A percentile compares a stretch with the other conserved stretches of the same genome.
These are phyloP conservation scores for Phaethornis superciliosus DNA, from an alignment of 2,113 vertebrate genomes.

Conservation along the genomic window DNA sequence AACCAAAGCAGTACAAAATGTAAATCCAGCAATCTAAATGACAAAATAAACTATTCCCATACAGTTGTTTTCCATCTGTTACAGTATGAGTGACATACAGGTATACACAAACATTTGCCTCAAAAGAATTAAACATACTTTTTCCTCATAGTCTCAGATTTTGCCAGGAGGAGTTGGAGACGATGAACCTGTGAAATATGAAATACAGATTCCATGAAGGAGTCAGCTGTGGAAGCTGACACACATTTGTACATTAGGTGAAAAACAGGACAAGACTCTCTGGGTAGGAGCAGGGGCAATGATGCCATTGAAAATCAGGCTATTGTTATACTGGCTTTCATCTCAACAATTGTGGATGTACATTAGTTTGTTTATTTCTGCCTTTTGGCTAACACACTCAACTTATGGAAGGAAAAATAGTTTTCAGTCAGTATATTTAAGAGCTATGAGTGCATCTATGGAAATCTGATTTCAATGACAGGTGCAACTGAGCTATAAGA, in stretches of 20 bases:
- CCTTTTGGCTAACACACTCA: not conserved
- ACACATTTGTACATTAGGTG: not conserved
- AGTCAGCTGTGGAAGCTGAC: not conserved
- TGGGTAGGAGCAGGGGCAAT: not conserved
- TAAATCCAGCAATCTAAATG: not conserved
- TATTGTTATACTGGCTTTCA: not conserved
- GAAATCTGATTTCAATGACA: not conserved
- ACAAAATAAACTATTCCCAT: not conserved
- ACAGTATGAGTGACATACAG: not conserved
- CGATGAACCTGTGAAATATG: constrained; percentile 82
- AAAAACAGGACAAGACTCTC: not conserved
- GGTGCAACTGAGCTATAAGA: not conserved
- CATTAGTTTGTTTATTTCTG: not conserved
- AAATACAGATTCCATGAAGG: not conserved
- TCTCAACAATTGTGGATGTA: not conserved
- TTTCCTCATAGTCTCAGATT: constrained; percentile 80
- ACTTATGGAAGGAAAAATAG: not conserved
- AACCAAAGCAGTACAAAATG: not conserved
- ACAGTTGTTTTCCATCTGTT: not conserved
- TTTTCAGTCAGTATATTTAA: not conserved
- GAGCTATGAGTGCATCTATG: not conserved
- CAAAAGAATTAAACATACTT: constrained; percentile 76
- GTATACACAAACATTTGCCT: not conserved
- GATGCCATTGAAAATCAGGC: not conserved
- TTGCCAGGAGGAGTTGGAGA: constrained; percentile 82